Evolutionary conservation across 2,888 invertebrate species (phyloP), one percentile per base, ranked within the genome.

Genomic region (Thelaira solivaga): DNA sequence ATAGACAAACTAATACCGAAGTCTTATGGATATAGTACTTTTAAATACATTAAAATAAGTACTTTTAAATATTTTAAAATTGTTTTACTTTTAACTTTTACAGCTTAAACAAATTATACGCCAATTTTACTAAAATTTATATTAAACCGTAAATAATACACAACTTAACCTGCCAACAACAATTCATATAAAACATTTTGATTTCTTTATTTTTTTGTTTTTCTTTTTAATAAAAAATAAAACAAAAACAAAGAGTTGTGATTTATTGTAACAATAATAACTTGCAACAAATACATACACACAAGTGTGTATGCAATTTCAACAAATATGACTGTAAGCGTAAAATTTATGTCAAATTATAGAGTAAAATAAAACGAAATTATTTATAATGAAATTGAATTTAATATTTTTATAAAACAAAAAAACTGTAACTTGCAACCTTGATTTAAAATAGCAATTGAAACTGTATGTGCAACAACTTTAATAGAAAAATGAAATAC

Each of bases 271-370:
- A 43, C 41, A 24, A 49, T 20, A 59, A 53, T 51, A 61, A 53
- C 26, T 65, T 45, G 16, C 29, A 47, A 18, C 24, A 39, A 34
- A n/a, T n/a, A n/a, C n/a, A n/a, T n/a, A n/a, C 16, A 18, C 8
- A n/a, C 8, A 10, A 22, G 26, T 29, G 18, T 47, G 47, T 62
- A 24, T 62, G 51, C 39, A 39, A 49, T 31, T 71, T 53, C 7
- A 43, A 31, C 29, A 5, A 31, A 59, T 53, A 59, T 67, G 67
- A 51, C 74, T 36, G 18, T 29, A 16, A 61, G 74, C 67, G 51
- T 61, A 45, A 45, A 74, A 61, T 61, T 74, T 67, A 36, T 67
- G 59, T 67, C 51, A 73, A 73, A 73, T 73, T 73, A 67, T 67
- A 74, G 59, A n/a, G 51, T 45, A 55, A 36, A 64, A 47, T 5